Evolutionary conservation across 2,113 vertebrate species (phyloP).

Genomic region (Paedocypris sp.): DNA sequence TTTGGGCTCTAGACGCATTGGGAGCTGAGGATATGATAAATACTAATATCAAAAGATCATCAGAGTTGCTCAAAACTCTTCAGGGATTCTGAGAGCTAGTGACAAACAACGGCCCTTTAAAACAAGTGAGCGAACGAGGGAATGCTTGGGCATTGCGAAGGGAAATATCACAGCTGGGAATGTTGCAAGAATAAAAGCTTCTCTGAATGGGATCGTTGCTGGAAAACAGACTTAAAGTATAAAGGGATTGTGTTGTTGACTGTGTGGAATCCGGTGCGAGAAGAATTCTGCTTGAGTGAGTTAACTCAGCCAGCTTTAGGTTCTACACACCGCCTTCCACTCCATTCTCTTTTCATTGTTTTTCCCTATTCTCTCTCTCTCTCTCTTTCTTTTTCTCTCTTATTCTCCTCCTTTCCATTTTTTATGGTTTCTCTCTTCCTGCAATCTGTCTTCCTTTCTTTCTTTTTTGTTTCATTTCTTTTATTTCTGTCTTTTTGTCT

Average conservation of each 20-base stretch:
- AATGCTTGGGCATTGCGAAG: conserved; percentile 27
- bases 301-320: too few relatives aligned
- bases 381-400: conserved; percentile 31
- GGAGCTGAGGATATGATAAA: conserved; percentile 32
- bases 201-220: conserved; percentile 27
- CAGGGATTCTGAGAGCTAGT: conserved; percentile 22
- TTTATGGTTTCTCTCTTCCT: conserved; percentile 37
- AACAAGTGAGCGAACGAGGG: conserved; percentile 27
- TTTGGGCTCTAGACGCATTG: conserved; percentile 23
- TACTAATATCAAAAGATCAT: conserved; percentile 32
- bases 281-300: too few relatives aligned
- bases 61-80: conserved; percentile 29
- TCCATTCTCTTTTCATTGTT: too few relatives aligned
- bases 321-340: too few relatives aligned
- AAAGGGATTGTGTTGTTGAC: conserved; percentile 15
- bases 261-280: conserved; percentile 1
- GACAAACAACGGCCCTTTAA: conserved; percentile 28
- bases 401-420: not conserved
- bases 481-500: not conserved
- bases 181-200: conserved; percentile 23
- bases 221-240: conserved; percentile 8
- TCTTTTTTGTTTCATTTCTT: too few relatives aligned
- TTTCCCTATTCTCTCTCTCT: conserved; percentile 1
- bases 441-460: too few relatives aligned
- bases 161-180: conserved; percentile 30